Conservation (phyloP, 2,113 vertebrate species). For the Platichthys flesus region DNA sequence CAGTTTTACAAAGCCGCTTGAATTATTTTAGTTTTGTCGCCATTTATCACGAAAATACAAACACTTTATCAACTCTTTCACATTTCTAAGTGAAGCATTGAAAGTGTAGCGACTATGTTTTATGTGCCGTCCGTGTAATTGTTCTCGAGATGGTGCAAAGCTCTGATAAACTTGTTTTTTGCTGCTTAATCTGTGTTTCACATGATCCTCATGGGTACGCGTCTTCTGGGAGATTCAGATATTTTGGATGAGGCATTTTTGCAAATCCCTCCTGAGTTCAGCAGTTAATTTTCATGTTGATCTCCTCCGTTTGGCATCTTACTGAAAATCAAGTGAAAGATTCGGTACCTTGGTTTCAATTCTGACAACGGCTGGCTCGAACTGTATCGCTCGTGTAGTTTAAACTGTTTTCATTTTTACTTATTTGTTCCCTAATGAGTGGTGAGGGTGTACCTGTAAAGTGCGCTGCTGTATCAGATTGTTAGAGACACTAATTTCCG, state of each 20-base stretch:
- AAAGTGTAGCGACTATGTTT: not conserved
- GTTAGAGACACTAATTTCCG: constrained; percentile 5
- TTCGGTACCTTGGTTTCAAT: not conserved
- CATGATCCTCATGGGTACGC: constrained; percentile 25
- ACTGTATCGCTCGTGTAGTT: not conserved
- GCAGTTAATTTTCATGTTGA: constrained; percentile 30
- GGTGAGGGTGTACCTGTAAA: not conserved
- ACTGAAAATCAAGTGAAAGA: constrained; percentile 15
- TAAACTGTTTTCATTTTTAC: not conserved
- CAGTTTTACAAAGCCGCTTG: not conserved
- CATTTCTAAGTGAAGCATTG: not conserved
- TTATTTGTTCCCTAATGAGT: not conserved
- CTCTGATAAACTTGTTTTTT: constrained; percentile 53
- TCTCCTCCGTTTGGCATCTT: constrained; percentile 20
- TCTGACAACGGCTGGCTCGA: not conserved
- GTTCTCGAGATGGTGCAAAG: constrained; percentile 23
- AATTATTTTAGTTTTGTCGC: not conserved
- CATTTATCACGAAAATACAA: not conserved
- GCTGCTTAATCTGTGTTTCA: constrained; percentile 33
- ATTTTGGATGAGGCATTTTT: constrained; percentile 51
- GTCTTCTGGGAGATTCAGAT: constrained; percentile 44
- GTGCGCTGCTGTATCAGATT: not conserved
- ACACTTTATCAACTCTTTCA: not conserved
- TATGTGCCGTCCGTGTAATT: constrained; percentile 16
- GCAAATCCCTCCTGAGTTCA: constrained; percentile 37